Percentiles rank a stretch among this genome's conserved stretches.
These are phyloP conservation scores for Xyliphius kryptos DNA, from an alignment of 2,113 vertebrate species.

Conservation along the genomic window DNA sequence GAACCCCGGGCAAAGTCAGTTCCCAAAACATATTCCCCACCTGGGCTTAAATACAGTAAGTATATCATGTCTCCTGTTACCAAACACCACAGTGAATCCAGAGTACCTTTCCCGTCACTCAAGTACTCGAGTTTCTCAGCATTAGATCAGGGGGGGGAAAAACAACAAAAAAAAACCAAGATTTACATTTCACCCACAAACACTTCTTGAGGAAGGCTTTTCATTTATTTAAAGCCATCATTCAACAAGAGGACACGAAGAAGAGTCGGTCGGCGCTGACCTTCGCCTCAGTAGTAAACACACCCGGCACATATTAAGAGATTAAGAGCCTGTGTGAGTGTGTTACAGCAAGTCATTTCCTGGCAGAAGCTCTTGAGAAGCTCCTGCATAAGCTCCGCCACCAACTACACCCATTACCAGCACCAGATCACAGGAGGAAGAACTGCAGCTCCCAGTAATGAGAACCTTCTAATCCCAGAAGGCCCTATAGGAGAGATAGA, in stretches of 20 bases:
- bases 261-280: constrained; percentile 21
- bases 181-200: constrained; percentile 9
- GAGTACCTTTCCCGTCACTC: too few species aligned
- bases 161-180: neutral
- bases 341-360: constrained; percentile 18
- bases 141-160: constrained; percentile 6
- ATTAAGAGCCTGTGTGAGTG: constrained; percentile 20
- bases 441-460: constrained; percentile 16
- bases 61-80: too few species aligned
- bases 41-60: too few species aligned
- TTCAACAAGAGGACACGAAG: constrained; percentile 7
- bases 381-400: constrained; percentile 12
- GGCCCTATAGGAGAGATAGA: constrained; percentile 9
- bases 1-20: too few species aligned
- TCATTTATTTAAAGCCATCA: constrained; percentile 28
- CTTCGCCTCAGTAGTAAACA: constrained; percentile 28
- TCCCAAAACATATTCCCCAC: too few species aligned
- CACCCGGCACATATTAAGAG: constrained; percentile 30
- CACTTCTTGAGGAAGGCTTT: constrained; percentile 10
- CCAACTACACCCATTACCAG: constrained; percentile 22
- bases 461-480: constrained; percentile 31
- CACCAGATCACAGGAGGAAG: constrained; percentile 11
- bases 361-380: constrained; percentile 27
- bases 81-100: too few species aligned
- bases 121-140: neutral